phyloP scores from a whole-genome alignment of 2,113 vertebrate genomes.

The Anguilla rostrata region DNA sequence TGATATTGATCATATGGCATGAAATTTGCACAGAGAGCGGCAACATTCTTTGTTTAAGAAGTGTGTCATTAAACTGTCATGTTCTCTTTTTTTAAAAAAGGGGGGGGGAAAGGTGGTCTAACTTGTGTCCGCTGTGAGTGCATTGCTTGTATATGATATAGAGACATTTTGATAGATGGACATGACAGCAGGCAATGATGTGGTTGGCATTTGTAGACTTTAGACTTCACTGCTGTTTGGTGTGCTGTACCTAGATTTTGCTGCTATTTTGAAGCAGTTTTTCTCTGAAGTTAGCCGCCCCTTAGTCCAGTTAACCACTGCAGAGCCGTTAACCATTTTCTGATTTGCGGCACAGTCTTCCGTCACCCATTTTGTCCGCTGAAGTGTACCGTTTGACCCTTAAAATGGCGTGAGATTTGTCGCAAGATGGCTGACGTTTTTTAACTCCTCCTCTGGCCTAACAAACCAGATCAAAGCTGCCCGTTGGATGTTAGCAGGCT shows the following conservation, averaged over 20 bases:
- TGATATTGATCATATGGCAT: constrained; percentile 57
- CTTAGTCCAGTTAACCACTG: background rate
- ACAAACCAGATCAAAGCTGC: background rate
- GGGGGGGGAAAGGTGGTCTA: too few species aligned
- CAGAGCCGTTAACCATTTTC: background rate
- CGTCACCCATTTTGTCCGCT: background rate
- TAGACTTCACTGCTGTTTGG: background rate
- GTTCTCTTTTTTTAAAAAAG: constrained; percentile 5
- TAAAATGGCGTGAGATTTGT: background rate
- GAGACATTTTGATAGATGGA: background rate
- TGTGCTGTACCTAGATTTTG: background rate
- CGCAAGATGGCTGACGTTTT: background rate
- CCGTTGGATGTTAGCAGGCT: constrained; percentile 32
- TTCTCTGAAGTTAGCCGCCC: background rate
- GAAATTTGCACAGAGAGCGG: constrained; percentile 35
- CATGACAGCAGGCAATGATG: background rate
- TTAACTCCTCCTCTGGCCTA: background rate
- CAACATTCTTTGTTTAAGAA: background rate
- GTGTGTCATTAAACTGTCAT: background rate
- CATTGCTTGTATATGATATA: background rate
- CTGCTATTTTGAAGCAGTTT: background rate
- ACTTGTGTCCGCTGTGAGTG: constrained; percentile 16
- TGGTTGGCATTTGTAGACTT: background rate
- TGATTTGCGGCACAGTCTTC: background rate
- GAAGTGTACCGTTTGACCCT: background rate